Base-by-base conservation (phyloP, 2,113 vertebrate genomes). In the Pluvialis apricaria region DNA sequence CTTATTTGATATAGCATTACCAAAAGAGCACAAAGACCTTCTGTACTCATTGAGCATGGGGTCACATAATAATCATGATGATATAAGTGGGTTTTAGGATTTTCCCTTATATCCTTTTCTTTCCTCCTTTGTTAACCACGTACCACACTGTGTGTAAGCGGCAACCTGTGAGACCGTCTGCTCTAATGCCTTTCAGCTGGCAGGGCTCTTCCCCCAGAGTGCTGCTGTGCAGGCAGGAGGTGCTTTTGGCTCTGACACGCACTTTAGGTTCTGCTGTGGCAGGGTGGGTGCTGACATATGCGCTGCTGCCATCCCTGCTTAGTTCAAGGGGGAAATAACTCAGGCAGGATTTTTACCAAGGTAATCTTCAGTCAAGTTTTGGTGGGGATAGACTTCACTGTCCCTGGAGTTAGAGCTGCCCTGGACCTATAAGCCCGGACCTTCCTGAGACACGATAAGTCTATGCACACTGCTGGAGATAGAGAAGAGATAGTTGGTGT, bases 91-190 rank as follows among this genome's bases (percentile, higher is more conserved):
- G 20, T 2, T 88, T 92, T 86, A 68, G 42, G 57, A 54, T 92
- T 94, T 85, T 71, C 34, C 42, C 7, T 16, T 60, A 24, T 26
- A 62, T 60, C 17, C 13, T 69, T 78, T 78, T 64, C 55, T 65
- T 57, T 22, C 26, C 13, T 44, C 6, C 26, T 90, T 77, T 6
- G 0, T 73, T 65, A 26, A 78, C 13, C 42, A 18, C 24, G 29
- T 38, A 14, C 11, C 16, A n/a, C 5, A 4, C 8, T 15, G 13
- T 8, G 14, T 44, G 45, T 16, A 36, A 62, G 24, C 1, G 0
- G 45, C 40, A 71, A 38, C 57, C 17, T 26, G 7, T 25, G 29
- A 15, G 20, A 32, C 22, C 6, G 22, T 51, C 25, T 75, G 15
- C 22, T 34, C 15, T 34, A 44, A 31, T 14, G 10, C 4, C 13